Percentiles rank a stretch among this genome's conserved stretches.
These are phyloP conservation scores for Tupiocoris notatus DNA, from an alignment of 2,888 invertebrate species.

Conservation along the genomic window DNA sequence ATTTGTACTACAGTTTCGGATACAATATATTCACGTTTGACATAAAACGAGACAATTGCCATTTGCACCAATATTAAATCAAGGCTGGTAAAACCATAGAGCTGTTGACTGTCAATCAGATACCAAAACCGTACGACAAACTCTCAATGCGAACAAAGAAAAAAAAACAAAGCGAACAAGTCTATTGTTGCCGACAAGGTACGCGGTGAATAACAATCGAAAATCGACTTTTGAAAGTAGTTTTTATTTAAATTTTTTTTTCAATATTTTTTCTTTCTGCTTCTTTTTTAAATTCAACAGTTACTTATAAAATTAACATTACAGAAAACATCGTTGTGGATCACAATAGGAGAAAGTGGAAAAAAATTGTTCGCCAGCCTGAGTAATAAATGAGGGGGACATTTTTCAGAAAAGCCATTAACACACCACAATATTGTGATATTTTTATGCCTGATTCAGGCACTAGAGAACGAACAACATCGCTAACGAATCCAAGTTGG, in stretches of 20 bases:
- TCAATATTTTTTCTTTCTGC: slow-evolving; percentile 1
- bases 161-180: no score
- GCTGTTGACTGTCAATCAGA: no score
- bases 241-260: slow-evolving; percentile 30
- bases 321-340: slow-evolving; percentile 41
- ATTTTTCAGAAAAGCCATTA: background rate
- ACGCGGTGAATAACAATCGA: no score
- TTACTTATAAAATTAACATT: slow-evolving; percentile 41
- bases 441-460: background rate
- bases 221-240: slow-evolving; percentile 18
- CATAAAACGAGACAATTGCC: no score
- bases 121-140: no score
- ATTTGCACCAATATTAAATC: no score
- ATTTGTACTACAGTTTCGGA: no score
- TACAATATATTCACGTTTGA: no score
- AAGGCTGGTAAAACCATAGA: no score
- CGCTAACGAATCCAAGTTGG: background rate
- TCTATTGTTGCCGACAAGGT: no score
- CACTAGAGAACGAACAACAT: background rate
- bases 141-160: no score
- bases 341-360: slow-evolving; percentile 33
- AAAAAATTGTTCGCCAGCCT: background rate
- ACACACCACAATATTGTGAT: background rate
- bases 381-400: background rate
- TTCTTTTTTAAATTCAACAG: slow-evolving; percentile 34